Percentiles rank a stretch among this genome's conserved stretches.
Evolutionary conservation across 1,140 invertebrate species (phyloP).

Genomic region (Hyphantria cunea): DNA sequence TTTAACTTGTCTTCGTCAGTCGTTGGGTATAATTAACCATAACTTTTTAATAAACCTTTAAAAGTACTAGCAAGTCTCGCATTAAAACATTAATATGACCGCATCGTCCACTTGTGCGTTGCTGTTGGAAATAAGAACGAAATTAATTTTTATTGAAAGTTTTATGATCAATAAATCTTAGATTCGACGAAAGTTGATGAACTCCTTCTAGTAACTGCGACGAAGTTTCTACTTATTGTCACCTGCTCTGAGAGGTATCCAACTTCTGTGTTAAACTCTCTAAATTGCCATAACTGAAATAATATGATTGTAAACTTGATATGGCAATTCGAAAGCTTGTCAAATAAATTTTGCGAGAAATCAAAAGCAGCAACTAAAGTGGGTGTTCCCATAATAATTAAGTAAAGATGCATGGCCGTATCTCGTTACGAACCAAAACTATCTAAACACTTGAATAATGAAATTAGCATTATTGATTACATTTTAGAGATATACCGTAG

Average conservation of each 20-base stretch:
- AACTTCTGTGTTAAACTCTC: conserved; percentile 6
- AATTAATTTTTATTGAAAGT: neutral
- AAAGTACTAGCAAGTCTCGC: too few relatives aligned
- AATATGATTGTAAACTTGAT: neutral
- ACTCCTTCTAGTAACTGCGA: conserved; percentile 20
- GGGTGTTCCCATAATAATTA: neutral
- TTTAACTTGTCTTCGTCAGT: too few relatives aligned
- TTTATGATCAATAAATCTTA: conserved; percentile 10
- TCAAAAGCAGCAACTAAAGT: neutral
- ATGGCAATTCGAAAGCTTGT: neutral
- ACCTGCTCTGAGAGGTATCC: neutral
- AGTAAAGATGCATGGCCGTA: too few relatives aligned
- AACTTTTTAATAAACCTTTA: neutral
- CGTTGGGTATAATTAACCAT: too few relatives aligned
- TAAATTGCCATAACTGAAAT: neutral
- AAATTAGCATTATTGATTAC: too few relatives aligned
- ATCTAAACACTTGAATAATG: too few relatives aligned
- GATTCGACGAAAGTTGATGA: conserved; percentile 19
- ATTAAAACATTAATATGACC: too few relatives aligned
- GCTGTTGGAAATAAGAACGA: too few relatives aligned
- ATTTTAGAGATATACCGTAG: too few relatives aligned
- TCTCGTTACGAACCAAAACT: too few relatives aligned
- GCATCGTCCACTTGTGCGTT: too few relatives aligned
- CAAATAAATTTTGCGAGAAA: neutral
- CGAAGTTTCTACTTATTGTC: conserved; percentile 22